Base-by-base conservation (phyloP, 64 coral and sea anemone species). In the Stichodactyla helianthus region DNA sequence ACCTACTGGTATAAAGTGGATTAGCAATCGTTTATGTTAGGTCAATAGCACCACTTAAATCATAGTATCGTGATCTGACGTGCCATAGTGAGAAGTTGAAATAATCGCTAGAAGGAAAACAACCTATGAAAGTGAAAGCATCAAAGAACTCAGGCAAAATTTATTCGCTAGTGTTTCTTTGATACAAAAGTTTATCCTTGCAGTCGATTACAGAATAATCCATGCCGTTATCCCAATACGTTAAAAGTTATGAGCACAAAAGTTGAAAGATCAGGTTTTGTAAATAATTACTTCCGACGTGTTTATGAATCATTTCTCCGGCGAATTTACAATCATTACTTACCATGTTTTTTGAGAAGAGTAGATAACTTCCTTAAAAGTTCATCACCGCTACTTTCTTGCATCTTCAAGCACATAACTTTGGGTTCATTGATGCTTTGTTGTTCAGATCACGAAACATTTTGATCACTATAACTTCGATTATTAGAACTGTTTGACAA, bases 301-400 rank as follows among this genome's bases (percentile, higher is more conserved):
- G 4, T 65, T 27, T 12, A 74, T 23, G 12, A n/a, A 20, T 22
- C 1, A 20, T 68, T 68, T 68, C n/a, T 23, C 7, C 12, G 23
- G 68, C 26, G 55, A 79, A 78, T 78, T 7, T 53, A 19, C 14
- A 20, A 9, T 53, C 7, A 5, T 44, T 79, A 71, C 89, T 82
- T 83, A 95, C 93, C 93, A 77, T 95, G 93, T 82, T 86, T 71
- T 76, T 88, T 86, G 19, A 95, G 70, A 12, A 86, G 35, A 52
- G 84, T 71, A 23, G 93, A 86, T 71, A 95, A 86, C 58, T 95
- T 95, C 15, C 57, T 58, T 62, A 95, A 87, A 5, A 95, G 83
- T 31, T 95, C 90, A 55, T 92, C 86, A 83, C 93, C 93, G 50
- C 89, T 83, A 83, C 82, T 77, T 18, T 95, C 83, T 56, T 88